Evolutionary conservation across 2,797 vertebrate genomes (phyloP), one percentile per base, ranked within the genome.

Genomic region (Dallia pectoralis): DNA sequence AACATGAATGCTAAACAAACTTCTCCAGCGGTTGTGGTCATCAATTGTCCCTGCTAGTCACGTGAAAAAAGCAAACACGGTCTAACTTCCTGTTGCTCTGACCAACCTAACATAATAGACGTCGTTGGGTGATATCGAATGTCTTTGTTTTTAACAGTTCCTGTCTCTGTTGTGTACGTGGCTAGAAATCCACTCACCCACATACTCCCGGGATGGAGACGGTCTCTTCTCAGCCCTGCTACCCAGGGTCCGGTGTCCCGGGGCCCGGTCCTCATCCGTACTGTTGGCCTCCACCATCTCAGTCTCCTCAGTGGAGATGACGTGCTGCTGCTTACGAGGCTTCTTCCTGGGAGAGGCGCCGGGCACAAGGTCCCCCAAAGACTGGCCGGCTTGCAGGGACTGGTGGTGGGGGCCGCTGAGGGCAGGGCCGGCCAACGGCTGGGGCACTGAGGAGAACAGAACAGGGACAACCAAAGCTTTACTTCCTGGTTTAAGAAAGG

Each of bases 261-360:
- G 91, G 51, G 93, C 91, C 85, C 95, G 96, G 83, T 99, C 98
- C 63, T 99, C 98, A 1, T 99, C 97, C 0, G 98, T 99, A 89
- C 97, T 98, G 86, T 99, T 98, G n/a, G 97, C 96, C 90, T 99
- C 97, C 91, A 99, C 94, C 96, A 99, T 99, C 80, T 99, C 98
- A 0, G 95, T 97, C 86, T 99, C 98, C 87, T 99, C 98, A 0
- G 97, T 99, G 22, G 96, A 99, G 85, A 99, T 99, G 51, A 99
- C 92, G 0, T 99, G 98, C 88, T 99, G 98, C 87, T 99, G 98
- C 86, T 99, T 99, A 68, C 97, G 95, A 62, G 98, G 98, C 81
- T 99, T 99, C 86, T 99, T 99, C 76, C 98, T 93, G 0, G 97
- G 98, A 0, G 98, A 99, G 67, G 98, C 97, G 69, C 98, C 98